Conservation (phyloP, 2,888 invertebrate species). For the Ischnura elegans region DNA sequence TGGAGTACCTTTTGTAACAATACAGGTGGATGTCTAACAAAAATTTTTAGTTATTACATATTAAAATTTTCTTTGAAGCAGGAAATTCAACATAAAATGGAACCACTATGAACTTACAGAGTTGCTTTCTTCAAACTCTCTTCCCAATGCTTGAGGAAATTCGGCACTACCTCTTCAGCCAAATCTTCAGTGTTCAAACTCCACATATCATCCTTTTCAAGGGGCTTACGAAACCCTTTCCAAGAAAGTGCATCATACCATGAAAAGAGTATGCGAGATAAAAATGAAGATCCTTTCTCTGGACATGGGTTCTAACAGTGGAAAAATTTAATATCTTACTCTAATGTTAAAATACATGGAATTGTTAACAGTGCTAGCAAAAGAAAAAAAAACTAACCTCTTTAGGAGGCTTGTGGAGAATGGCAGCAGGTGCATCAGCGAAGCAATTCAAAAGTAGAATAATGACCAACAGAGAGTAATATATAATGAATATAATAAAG, state of each 20-base stretch:
- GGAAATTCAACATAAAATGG: too few relatives aligned
- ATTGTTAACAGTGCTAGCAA: neutral
- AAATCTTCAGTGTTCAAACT: constrained; percentile 76
- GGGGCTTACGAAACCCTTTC: constrained; percentile 76
- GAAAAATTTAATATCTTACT: neutral
- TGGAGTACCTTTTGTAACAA: too few relatives aligned
- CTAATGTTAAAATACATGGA: neutral
- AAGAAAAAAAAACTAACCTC: constrained; percentile 2
- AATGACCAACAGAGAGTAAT: constrained; percentile 70
- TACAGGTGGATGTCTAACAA: too few relatives aligned
- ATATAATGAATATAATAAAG: constrained; percentile 70
- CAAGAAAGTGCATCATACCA: constrained; percentile 78
- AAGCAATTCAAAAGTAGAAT: constrained; percentile 73
- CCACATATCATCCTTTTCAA: constrained; percentile 78
- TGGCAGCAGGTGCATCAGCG: constrained; percentile 72
- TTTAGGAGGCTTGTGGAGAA: neutral
- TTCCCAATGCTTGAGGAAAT: constrained; percentile 75
- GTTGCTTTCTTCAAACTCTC: neutral
- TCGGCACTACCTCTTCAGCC: constrained; percentile 74
- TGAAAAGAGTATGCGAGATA: constrained; percentile 78
- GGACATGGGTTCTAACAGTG: constrained; percentile 77
- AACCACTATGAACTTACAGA: neutral
- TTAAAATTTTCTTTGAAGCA: too few relatives aligned
- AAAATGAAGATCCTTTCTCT: constrained; percentile 77
- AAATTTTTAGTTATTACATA: too few relatives aligned